Percentiles rank a stretch among this genome's conserved stretches.
Evolutionary conservation across 2,797 vertebrate genomes (phyloP).

Genomic region (Takifugu rubripes): DNA sequence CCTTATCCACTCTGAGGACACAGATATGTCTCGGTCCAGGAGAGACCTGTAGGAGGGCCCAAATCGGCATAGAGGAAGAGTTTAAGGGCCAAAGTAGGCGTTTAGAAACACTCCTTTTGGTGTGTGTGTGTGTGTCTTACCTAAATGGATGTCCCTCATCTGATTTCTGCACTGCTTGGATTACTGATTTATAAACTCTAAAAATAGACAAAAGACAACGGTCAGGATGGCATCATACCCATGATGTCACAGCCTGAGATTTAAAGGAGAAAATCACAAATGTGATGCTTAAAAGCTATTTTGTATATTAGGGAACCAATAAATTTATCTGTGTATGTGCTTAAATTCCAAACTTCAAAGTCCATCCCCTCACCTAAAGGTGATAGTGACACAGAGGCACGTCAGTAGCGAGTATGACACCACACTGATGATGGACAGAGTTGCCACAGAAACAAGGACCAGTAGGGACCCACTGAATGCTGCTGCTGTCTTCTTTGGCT

Average conservation of each 20-base stretch:
- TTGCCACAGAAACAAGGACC: slow-evolving; percentile 89
- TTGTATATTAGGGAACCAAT: too few relatives aligned
- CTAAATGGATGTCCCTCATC: slow-evolving; percentile 93
- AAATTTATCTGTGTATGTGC: too few relatives aligned
- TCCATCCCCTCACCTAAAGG: slow-evolving; percentile 74
- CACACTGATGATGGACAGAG: slow-evolving; percentile 92
- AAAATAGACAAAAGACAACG: slow-evolving; percentile 7
- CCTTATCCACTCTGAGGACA: slow-evolving; percentile 81
- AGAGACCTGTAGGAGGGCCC: slow-evolving; percentile 71
- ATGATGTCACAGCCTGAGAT: not conserved
- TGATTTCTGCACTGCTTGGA: slow-evolving; percentile 94
- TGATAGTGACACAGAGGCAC: slow-evolving; percentile 90
- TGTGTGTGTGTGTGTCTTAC: slow-evolving; percentile 42
- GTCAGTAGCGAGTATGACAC: slow-evolving; percentile 90
- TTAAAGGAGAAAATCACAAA: not conserved
- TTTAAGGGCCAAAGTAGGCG: not conserved
- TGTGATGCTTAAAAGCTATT: too few relatives aligned
- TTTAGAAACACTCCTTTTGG: not conserved
- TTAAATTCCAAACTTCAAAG: not conserved
- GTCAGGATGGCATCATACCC: not conserved
- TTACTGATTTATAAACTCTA: slow-evolving; percentile 91
- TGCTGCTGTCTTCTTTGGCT: slow-evolving; percentile 85
- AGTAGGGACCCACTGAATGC: slow-evolving; percentile 83
- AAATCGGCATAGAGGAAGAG: not conserved
- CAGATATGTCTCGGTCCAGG: slow-evolving; percentile 79